Conservation (phyloP, 2,888 invertebrate genomes). For the Parelbella ahira region DNA sequence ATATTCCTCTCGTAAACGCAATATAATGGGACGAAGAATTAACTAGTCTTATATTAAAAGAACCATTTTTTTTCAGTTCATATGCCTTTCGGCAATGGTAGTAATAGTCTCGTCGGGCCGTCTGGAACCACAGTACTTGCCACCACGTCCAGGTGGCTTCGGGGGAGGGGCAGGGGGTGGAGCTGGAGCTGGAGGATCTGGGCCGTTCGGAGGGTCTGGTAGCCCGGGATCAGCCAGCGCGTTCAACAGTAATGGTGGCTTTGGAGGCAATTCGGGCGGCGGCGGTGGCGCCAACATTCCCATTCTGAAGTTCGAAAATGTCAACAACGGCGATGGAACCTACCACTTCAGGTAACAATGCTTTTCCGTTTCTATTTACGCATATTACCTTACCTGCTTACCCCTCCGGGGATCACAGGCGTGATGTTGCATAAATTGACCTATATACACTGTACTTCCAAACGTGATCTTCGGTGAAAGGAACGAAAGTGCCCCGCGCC, state of each 20-base stretch:
- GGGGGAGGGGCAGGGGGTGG: conserved; percentile 37
- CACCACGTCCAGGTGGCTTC: conserved; percentile 43
- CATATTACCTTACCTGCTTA: too few relatives aligned
- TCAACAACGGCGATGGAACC: conserved; percentile 83
- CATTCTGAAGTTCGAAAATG: conserved; percentile 82
- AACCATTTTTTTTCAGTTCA: conserved; percentile 16
- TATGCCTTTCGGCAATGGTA: conserved; percentile 45
- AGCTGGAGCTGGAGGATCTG: conserved; percentile 32
- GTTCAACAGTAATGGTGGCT: conserved; percentile 29
- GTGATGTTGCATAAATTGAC: too few relatives aligned
- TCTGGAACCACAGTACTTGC: conserved; percentile 53
- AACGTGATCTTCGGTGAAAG: too few relatives aligned
- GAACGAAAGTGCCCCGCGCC: too few relatives aligned
- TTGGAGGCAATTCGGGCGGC: conserved; percentile 34
- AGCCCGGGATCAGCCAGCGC: conserved; percentile 33
- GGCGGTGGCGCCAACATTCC: conserved; percentile 63
- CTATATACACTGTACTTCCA: too few relatives aligned
- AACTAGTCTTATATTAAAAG: too few relatives aligned
- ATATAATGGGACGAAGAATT: too few relatives aligned
- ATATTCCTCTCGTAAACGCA: conserved; percentile 1
- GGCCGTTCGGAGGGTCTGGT: conserved; percentile 35
- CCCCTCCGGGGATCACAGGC: too few relatives aligned
- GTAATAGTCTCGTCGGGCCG: conserved; percentile 58
- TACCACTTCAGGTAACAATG: conserved; percentile 83
- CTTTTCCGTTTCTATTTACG: too few relatives aligned